Conservation (phyloP, 2,888 invertebrate species). For the Cephus spinipes region DNA sequence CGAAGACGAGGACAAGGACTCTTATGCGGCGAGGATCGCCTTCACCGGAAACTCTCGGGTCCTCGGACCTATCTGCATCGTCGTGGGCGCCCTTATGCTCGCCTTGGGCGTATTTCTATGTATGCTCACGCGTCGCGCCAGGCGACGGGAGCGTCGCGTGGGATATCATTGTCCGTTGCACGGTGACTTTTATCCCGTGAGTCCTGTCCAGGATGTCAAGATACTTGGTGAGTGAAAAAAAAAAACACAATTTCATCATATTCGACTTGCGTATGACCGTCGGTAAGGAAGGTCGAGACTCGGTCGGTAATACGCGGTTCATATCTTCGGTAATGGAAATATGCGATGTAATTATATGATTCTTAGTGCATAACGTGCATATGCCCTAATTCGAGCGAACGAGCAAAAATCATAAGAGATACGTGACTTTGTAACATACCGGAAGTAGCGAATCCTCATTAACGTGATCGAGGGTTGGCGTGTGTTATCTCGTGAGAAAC, state of each 20-base stretch:
- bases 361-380: background rate
- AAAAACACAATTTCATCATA: background rate
- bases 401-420: background rate
- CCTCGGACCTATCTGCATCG: conserved; percentile 80
- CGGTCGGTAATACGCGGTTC: background rate
- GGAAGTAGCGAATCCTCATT: background rate
- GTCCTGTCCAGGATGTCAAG: conserved; percentile 70
- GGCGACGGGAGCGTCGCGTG: conserved; percentile 75
- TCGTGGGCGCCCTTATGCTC: conserved; percentile 80
- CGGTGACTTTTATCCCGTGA: conserved; percentile 82
- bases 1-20: conserved; percentile 78
- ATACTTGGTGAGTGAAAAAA: conserved; percentile 51
- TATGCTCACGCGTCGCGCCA: conserved; percentile 76
- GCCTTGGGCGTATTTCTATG: conserved; percentile 75
- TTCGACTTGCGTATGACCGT: background rate
- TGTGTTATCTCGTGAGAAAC: background rate
- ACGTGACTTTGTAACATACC: background rate
- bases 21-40: conserved; percentile 78
- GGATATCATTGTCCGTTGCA: conserved; percentile 84
- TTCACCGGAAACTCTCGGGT: conserved; percentile 81
- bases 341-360: no score
- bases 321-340: background rate
- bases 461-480: background rate
- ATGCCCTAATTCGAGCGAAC: background rate
- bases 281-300: background rate